These are phyloP conservation scores for Octomys mimax DNA, from an alignment of 2,797 vertebrate genomes.

Conservation along the genomic window DNA sequence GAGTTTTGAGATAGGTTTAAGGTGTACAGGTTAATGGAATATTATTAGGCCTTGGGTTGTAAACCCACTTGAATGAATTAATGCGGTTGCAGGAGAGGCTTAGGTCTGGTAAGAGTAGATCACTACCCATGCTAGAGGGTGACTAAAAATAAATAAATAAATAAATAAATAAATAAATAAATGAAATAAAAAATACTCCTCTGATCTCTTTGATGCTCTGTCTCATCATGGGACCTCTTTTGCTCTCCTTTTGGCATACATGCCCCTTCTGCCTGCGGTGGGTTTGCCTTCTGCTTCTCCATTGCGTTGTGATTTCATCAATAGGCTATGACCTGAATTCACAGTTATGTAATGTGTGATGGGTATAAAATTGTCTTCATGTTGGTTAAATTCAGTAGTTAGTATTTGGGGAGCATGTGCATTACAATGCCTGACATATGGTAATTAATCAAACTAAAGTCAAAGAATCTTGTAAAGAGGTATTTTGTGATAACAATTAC, in stretches of 20 bases:
- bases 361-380: background rate
- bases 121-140: accelerated
- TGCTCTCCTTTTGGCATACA: background rate
- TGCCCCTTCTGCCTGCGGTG: background rate
- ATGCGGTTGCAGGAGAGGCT: background rate
- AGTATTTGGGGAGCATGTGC: background rate
- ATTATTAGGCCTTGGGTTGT: background rate
- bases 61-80: background rate
- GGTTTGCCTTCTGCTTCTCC: background rate
- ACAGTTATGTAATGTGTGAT: background rate
- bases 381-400: background rate
- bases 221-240: background rate
- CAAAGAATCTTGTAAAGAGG: background rate
- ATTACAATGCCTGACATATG: background rate
- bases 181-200: too few species aligned
- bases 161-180: too few species aligned
- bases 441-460: background rate
- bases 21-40: background rate
- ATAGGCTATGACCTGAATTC: too few species aligned
- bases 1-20: too few species aligned
- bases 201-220: background rate
- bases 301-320: background rate
- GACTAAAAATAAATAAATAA: too few species aligned
- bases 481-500: background rate
- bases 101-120: background rate